Evolutionary conservation across 2,113 vertebrate species (phyloP).

Genomic region (human (Homo sapiens)): DNA sequence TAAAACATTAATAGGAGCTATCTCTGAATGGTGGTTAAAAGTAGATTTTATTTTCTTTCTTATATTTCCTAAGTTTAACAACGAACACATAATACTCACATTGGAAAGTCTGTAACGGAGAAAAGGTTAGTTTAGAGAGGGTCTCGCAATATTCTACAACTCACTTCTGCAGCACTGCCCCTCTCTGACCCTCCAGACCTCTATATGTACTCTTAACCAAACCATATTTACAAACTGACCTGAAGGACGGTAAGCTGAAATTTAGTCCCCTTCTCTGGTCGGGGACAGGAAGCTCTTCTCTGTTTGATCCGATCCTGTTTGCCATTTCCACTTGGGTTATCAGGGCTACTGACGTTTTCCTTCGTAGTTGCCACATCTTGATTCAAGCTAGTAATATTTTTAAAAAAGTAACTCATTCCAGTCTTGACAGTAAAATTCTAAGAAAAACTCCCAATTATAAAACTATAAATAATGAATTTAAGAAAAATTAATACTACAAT

Average conservation of each 20-base stretch:
- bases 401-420: conserved; percentile 6
- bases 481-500: conserved; percentile 15
- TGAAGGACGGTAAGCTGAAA: conserved; percentile 93
- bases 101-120: neutral
- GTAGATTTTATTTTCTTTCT: conserved; percentile 38
- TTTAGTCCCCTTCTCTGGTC: conserved; percentile 88
- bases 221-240: conserved; percentile 79
- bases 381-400: conserved; percentile 59
- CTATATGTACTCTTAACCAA: neutral
- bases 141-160: conserved; percentile 34
- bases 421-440: conserved; percentile 27
- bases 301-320: conserved; percentile 90
- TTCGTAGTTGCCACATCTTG: conserved; percentile 66
- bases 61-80: conserved; percentile 26
- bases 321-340: conserved; percentile 83
- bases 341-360: conserved; percentile 81
- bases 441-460: conserved; percentile 26
- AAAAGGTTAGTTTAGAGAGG: neutral
- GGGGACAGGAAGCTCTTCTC: conserved; percentile 88
- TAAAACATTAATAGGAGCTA: conserved; percentile 3
- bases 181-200: neutral
- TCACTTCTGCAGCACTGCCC: neutral
- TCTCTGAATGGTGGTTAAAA: neutral
- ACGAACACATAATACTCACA: neutral
- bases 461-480: conserved; percentile 35